Percentiles rank a stretch among this genome's conserved stretches.
Conservation (phyloP, 2,797 vertebrate genomes). For the Lateolabrax maculatus region DNA sequence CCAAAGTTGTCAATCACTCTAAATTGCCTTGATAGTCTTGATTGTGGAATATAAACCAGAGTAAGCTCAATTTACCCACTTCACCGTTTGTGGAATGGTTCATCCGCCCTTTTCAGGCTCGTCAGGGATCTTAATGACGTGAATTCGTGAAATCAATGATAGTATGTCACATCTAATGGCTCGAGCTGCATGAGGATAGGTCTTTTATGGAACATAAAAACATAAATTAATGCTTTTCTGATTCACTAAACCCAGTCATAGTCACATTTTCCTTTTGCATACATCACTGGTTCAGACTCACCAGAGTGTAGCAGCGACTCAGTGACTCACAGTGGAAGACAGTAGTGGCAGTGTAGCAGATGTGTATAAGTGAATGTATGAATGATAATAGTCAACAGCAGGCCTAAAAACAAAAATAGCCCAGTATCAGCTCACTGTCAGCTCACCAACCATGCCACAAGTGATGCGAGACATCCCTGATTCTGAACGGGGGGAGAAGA, state of each 20-base stretch:
- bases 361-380: constrained; percentile 5
- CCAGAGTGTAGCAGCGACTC: neutral
- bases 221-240: constrained; percentile 10
- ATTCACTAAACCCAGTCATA: constrained; percentile 6
- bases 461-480: constrained; percentile 16
- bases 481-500: constrained; percentile 14
- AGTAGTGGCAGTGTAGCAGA: neutral
- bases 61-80: constrained; percentile 20
- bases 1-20: constrained; percentile 32
- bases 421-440: constrained; percentile 1
- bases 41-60: constrained; percentile 7
- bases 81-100: constrained; percentile 4
- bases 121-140: constrained; percentile 8
- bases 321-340: neutral
- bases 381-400: constrained; percentile 26
- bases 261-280: constrained; percentile 3
- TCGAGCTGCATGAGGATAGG: neutral
- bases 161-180: constrained; percentile 9
- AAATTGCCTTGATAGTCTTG: constrained; percentile 34
- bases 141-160: constrained; percentile 27
- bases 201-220: constrained; percentile 29
- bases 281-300: constrained; percentile 6
- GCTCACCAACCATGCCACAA: neutral
- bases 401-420: constrained; percentile 8
- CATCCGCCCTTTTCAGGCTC: constrained; percentile 26